These are phyloP conservation scores for Hypena proboscidalis DNA, from an alignment of 2,888 invertebrate genomes.

Conservation along the genomic window DNA sequence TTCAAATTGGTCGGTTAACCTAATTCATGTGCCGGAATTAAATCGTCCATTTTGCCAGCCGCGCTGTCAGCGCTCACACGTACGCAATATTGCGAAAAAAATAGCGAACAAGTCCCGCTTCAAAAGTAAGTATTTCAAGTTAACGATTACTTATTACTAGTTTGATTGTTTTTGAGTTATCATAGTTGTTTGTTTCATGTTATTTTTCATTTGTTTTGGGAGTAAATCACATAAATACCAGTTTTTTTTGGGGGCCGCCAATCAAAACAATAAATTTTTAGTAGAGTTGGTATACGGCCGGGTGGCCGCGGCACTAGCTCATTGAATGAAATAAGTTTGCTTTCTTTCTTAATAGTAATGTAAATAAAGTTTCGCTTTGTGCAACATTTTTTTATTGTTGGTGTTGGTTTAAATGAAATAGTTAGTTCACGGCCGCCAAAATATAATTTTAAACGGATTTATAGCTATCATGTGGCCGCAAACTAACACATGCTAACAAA, in stretches of 20 bases:
- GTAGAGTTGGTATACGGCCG: slow-evolving; percentile 19
- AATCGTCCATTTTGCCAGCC: slow-evolving; percentile 14
- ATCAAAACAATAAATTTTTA: slow-evolving; percentile 15
- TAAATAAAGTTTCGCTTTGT: slow-evolving; percentile 16
- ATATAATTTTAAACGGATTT: slow-evolving; percentile 15
- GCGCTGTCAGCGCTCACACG: slow-evolving; percentile 12
- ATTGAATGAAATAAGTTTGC: slow-evolving; percentile 17
- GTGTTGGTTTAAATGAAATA: slow-evolving; percentile 12
- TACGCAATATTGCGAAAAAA: slow-evolving; percentile 9
- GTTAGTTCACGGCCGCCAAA: slow-evolving; percentile 19
- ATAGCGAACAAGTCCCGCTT: slow-evolving; percentile 7
- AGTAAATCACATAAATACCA: slow-evolving; percentile 17
- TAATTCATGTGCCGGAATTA: slow-evolving; percentile 11
- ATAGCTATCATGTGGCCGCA: slow-evolving; percentile 9
- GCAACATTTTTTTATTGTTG: slow-evolving; percentile 13
- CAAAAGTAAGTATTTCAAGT: slow-evolving; percentile 18
- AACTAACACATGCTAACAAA: slow-evolving; percentile 8
- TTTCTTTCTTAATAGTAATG: slow-evolving; percentile 12
- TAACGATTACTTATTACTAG: slow-evolving; percentile 15
- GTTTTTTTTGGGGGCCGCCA: slow-evolving; percentile 18
- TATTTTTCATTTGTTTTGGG: slow-evolving; percentile 15
- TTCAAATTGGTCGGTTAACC: slow-evolving; percentile 13
- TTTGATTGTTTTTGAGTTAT: slow-evolving; percentile 18
- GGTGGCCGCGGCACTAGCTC: slow-evolving; percentile 16
- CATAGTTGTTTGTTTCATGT: slow-evolving; percentile 8